These are phyloP conservation scores for Zygogramma bicolorata DNA, from an alignment of 2,888 invertebrate species.

Conservation along the genomic window DNA sequence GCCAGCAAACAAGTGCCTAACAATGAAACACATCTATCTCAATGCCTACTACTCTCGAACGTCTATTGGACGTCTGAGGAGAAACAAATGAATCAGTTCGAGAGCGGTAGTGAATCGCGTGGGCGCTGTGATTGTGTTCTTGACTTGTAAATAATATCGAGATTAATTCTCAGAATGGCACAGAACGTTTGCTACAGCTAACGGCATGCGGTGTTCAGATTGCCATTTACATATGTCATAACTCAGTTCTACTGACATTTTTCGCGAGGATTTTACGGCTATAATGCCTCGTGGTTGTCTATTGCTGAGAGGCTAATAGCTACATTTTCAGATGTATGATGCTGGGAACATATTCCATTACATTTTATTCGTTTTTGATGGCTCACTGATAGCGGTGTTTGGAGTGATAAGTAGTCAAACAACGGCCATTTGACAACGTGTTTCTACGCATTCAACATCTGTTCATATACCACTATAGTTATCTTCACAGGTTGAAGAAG, in stretches of 20 bases:
- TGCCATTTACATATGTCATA: slow-evolving; percentile 31
- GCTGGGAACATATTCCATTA: slow-evolving; percentile 5
- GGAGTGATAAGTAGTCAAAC: neutral
- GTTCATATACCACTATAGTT: too few relatives aligned
- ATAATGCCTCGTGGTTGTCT: slow-evolving; percentile 8
- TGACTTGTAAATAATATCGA: slow-evolving; percentile 42
- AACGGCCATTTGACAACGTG: neutral
- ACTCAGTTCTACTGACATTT: slow-evolving; percentile 14
- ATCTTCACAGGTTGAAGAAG: too few relatives aligned
- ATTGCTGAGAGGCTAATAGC: neutral
- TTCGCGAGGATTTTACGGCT: neutral
- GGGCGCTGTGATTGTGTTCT: slow-evolving; percentile 37
- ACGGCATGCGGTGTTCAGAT: slow-evolving; percentile 20
- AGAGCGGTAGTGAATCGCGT: slow-evolving; percentile 39
- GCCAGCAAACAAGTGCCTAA: slow-evolving; percentile 2
- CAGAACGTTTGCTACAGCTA: slow-evolving; percentile 17
- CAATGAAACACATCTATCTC: slow-evolving; percentile 3
- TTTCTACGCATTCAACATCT: neutral
- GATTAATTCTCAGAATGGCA: slow-evolving; percentile 38
- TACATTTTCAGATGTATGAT: slow-evolving; percentile 18
- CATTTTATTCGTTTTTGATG: neutral
- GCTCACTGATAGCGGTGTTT: neutral
- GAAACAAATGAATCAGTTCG: slow-evolving; percentile 23
- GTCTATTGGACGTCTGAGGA: slow-evolving; percentile 1
- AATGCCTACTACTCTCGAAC: neutral